phyloP scores from a whole-genome alignment of 1,140 invertebrate genomes.

The Atta colombica region DNA sequence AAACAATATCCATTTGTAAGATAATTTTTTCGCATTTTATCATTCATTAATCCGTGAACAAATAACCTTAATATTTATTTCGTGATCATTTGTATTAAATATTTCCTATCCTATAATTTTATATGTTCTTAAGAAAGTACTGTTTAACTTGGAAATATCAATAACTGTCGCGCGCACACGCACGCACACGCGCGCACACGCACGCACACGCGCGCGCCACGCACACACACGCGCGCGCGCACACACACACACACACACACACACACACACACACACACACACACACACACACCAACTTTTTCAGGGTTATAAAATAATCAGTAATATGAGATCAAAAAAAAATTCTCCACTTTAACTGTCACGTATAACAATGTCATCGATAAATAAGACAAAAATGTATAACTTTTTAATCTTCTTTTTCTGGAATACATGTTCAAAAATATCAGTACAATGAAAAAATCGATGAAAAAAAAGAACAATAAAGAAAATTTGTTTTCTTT shows the following conservation, averaged over 20 bases:
- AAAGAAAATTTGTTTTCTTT: not conserved
- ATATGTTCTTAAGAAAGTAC: not conserved
- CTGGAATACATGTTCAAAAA: not conserved
- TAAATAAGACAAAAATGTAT: not conserved
- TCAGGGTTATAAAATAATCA: conserved; percentile 1
- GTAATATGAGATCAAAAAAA: not conserved
- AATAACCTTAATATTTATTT: conserved; percentile 1
- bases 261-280: no score
- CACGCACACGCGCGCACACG: no score
- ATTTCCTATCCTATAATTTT: not conserved
- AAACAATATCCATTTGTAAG: no score
- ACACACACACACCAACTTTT: not conserved
- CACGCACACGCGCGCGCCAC: no score
- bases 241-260: no score
- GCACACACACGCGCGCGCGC: no score
- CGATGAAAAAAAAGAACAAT: not conserved
- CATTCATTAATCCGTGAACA: not conserved
- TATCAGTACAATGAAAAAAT: not conserved
- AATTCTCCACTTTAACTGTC: not conserved
- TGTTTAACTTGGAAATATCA: not conserved
- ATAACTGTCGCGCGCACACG: not conserved
- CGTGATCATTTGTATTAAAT: not conserved
- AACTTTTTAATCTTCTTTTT: not conserved
- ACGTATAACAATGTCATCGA: not conserved
- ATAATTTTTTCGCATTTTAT: not conserved